Base-by-base conservation (phyloP, 1,140 invertebrate species). In the Triops longicaudatus region DNA sequence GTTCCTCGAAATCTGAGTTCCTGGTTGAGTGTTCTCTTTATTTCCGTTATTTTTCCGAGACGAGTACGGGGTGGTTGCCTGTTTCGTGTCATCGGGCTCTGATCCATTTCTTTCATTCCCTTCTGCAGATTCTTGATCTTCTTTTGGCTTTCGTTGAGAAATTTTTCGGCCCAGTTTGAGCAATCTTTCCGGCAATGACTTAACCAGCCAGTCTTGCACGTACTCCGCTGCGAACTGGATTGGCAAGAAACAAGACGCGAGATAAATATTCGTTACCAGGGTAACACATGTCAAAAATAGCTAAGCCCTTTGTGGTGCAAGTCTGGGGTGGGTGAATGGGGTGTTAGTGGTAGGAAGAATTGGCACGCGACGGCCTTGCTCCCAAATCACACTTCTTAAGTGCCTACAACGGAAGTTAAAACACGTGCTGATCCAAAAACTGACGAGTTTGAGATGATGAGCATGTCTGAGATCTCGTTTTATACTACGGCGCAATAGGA, bases 181-280 rank as follows among this genome's bases (percentile, higher is more conserved):
- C 77, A 73, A 77, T 79, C 71, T 80, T 78, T 79, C 80, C 26
- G 72, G 50, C 12, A 75, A 44, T 26, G 72, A 75, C 4, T 79
- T 41, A 6, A 71, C 22, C 17, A 72, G 72, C 77, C n/a, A 84
- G 76, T 74, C 81, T 82, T 91, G 90, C 26, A 92, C 93, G 86
- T 93, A 96, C 81, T 96, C 92, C 14, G 94, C 94, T 75, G 94
- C 94, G 88, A 96, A 95, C 89, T 91, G 81, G 41, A 73, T 50
- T 74, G 22, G 79, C 22, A 77, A 78, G 77, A 63, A 50, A 71
- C 4, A 50, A 75, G 74, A 37, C 26, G 37, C 1, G 78, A 22
- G n/a, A 71, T 75, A 42, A 74, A 78, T 22, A 63, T 63, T 63
- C 10, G 17, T 63, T n/a, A 63, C 50, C 14, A 63, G 22, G 50